Evolutionary conservation across 2,797 vertebrate species (phyloP).

Genomic region (Melanotaenia trifasciata): DNA sequence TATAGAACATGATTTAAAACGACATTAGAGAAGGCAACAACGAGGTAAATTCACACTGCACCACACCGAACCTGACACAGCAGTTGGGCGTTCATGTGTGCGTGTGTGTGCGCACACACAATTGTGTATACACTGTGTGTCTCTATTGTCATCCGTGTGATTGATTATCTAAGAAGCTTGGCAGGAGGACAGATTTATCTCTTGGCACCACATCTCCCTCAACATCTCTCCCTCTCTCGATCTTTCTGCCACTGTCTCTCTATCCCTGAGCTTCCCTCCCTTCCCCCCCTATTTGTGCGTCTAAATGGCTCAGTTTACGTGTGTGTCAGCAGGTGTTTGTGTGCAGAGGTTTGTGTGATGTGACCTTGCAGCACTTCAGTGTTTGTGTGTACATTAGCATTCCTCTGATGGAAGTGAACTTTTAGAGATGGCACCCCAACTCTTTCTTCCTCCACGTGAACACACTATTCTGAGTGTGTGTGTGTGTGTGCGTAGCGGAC

Average conservation of each 20-base stretch:
- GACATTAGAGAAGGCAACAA: not conserved
- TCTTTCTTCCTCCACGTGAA: constrained; percentile 45
- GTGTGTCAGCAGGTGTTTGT: constrained; percentile 74
- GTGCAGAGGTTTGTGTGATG: constrained; percentile 58
- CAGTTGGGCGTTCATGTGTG: constrained; percentile 20
- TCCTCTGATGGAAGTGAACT: constrained; percentile 67
- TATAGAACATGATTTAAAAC: constrained; percentile 24
- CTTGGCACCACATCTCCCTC: constrained; percentile 60
- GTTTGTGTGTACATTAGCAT: constrained; percentile 64
- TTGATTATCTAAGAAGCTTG: constrained; percentile 84
- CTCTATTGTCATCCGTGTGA: constrained; percentile 83
- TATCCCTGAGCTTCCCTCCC: constrained; percentile 5
- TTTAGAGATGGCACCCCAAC: constrained; percentile 47
- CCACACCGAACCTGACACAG: constrained; percentile 47
- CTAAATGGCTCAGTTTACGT: constrained; percentile 71
- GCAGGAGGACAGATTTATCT: constrained; percentile 84
- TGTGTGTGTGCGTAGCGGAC: constrained; percentile 27
- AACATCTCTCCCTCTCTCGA: constrained; percentile 4
- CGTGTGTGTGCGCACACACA: not conserved
- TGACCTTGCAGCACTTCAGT: constrained; percentile 82
- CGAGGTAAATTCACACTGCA: constrained; percentile 32
- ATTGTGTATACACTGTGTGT: constrained; percentile 50
- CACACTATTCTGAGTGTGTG: constrained; percentile 15
- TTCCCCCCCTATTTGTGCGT: constrained; percentile 42
- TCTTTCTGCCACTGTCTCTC: constrained; percentile 18